Base-by-base conservation (phyloP, 2,888 invertebrate species). In the Tiliacea citrago region DNA sequence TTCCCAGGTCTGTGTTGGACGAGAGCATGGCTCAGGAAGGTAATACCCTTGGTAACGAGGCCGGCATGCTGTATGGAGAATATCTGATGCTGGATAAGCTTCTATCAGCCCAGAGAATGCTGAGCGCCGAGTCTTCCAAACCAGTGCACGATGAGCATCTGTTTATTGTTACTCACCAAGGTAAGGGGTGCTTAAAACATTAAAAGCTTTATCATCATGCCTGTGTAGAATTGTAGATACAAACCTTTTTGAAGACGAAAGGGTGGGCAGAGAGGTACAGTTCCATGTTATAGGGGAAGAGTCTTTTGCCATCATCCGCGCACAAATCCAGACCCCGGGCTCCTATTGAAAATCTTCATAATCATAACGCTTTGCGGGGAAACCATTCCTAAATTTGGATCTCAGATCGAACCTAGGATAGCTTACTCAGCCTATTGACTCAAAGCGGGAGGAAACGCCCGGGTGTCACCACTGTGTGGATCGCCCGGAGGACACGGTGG, bases 131-230 rank as follows among this genome's bases (percentile, higher is more conserved):
- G 91, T 97, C 98, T 72, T 97, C 97, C 42, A 97, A 97, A 74
- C 97, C 97, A 0, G 99, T 99, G 0, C 99, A 99, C 87, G 99
- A 99, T 93, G 99, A 99, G 91, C 99, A 99, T 95, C 97, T 99
- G 12, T 99, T 99, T 93, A 99, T 99, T 79, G 97, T 99, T 70
- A 99, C 99, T 18, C 99, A 99, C 96, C 99, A 99, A 98, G 99
- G 99, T 99, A 86, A 21, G 49, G 29, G 29, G 29, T 29, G 3
- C 39, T 39, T 39, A 39, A 39, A 6, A 39, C 24, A 24, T 12
- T 55, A 7, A 7, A 0, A 53, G 29, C 29, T 29, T 29, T 53
- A 24, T 1, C 5, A 24, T 12, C 9, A 29, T 16, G 57, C 9
- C 16, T 57, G 1, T 24, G 16, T n/a, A n/a, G n/a, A n/a, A n/a